Conservation (phyloP, 2,113 vertebrate genomes). For the Limanda limanda region DNA sequence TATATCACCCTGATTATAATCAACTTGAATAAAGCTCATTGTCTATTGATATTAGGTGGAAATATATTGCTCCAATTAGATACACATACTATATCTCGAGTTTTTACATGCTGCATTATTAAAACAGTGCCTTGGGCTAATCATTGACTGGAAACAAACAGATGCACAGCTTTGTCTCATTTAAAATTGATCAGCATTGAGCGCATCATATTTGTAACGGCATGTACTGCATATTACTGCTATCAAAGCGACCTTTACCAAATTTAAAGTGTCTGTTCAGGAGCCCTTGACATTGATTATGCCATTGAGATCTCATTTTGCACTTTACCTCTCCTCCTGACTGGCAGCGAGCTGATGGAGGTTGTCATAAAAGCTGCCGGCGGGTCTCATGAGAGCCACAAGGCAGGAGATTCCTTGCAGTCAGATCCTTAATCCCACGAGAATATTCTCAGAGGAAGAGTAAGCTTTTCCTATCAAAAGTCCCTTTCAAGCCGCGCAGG, state of each 20-base stretch:
- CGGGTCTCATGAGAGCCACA: constrained; percentile 52
- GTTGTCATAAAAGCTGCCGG: constrained; percentile 66
- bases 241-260: constrained; percentile 63
- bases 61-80: constrained; percentile 31
- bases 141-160: constrained; percentile 11
- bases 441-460: constrained; percentile 49
- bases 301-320: constrained; percentile 52
- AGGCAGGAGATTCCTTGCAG: constrained; percentile 55
- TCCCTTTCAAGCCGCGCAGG: constrained; percentile 45
- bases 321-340: constrained; percentile 41
- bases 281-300: constrained; percentile 51
- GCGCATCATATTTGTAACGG: constrained; percentile 1
- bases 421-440: constrained; percentile 61
- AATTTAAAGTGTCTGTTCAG: constrained; percentile 35
- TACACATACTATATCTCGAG: constrained; percentile 3
- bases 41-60: constrained; percentile 51
- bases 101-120: constrained; percentile 6
- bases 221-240: constrained; percentile 1
- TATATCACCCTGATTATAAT: constrained; percentile 41
- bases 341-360: constrained; percentile 59
- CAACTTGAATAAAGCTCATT: constrained; percentile 39
- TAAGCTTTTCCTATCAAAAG: constrained; percentile 44
- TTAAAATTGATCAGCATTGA: constrained; percentile 29
- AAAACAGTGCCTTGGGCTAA: neutral
- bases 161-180: constrained; percentile 20